Percentiles rank a stretch among this genome's conserved stretches.
Conservation (phyloP, 2,888 invertebrate species). For the Galerucella pusilla region DNA sequence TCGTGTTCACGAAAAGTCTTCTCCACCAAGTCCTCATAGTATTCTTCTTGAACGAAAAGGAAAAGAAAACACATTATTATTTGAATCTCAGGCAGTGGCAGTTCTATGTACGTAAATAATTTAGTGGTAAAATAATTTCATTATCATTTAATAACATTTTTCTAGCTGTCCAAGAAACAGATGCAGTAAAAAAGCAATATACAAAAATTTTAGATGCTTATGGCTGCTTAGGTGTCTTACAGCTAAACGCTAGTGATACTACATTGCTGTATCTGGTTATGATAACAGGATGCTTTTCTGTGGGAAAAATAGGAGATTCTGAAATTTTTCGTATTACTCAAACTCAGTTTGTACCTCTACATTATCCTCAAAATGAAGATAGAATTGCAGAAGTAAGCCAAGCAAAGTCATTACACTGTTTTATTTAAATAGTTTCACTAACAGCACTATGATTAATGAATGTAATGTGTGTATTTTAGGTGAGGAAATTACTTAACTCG, state of each 20-base stretch:
- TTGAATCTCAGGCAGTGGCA: conserved; percentile 93
- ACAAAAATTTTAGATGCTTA: conserved; percentile 94
- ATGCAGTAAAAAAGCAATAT: conserved; percentile 89
- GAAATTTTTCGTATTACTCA: conserved; percentile 96
- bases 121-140: neutral
- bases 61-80: conserved; percentile 86
- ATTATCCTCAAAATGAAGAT: conserved; percentile 76
- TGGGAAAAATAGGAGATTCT: conserved; percentile 93
- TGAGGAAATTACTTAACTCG: conserved; percentile 92
- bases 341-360: conserved; percentile 89
- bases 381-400: conserved; percentile 68
- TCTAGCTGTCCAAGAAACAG: conserved; percentile 84
- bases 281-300: conserved; percentile 95
- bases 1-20: conserved; percentile 88
- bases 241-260: conserved; percentile 85
- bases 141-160: conserved; percentile 9
- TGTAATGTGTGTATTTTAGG: conserved; percentile 51
- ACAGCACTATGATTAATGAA: neutral
- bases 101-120: conserved; percentile 73
- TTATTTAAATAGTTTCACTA: no score
- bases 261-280: conserved; percentile 90
- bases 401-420: neutral
- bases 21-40: conserved; percentile 88
- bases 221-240: conserved; percentile 94
- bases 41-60: conserved; percentile 90